These are phyloP conservation scores for Isotomurus palustris DNA, from an alignment of 2,888 invertebrate genomes.

Conservation along the genomic window DNA sequence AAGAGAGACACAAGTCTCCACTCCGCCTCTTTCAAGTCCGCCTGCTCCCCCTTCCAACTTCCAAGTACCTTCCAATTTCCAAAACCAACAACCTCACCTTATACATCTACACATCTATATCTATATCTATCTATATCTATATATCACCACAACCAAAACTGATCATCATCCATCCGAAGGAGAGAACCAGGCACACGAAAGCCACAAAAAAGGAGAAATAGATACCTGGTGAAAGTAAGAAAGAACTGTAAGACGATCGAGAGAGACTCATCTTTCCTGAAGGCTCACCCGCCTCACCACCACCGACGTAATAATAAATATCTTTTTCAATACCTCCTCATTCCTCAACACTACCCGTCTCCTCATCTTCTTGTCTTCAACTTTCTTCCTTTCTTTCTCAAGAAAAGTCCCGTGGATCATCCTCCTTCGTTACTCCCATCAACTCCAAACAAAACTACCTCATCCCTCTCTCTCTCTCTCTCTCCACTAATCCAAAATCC, in stretches of 20 bases:
- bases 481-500: not conserved
- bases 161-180: not conserved
- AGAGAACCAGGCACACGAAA: not conserved
- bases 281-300: not conserved
- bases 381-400: not conserved
- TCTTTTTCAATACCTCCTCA: not conserved
- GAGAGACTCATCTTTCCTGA: not conserved
- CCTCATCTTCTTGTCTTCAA: not conserved
- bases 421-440: not conserved
- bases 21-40: conserved; percentile 46
- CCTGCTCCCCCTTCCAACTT: not conserved
- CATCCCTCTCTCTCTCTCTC: conserved; percentile 10
- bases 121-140: not conserved
- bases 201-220: not conserved
- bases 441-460: conserved; percentile 5
- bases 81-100: not conserved
- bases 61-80: not conserved
- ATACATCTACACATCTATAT: not conserved
- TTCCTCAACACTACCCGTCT: not conserved
- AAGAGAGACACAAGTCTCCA: conserved; percentile 46
- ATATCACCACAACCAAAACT: not conserved
- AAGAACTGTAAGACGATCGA: not conserved
- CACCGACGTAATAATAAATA: not conserved
- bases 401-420: conserved; percentile 4
- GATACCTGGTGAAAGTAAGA: too few species aligned